Base-by-base conservation (phyloP, 1,140 invertebrate genomes). In the Drosophila serrata region DNA sequence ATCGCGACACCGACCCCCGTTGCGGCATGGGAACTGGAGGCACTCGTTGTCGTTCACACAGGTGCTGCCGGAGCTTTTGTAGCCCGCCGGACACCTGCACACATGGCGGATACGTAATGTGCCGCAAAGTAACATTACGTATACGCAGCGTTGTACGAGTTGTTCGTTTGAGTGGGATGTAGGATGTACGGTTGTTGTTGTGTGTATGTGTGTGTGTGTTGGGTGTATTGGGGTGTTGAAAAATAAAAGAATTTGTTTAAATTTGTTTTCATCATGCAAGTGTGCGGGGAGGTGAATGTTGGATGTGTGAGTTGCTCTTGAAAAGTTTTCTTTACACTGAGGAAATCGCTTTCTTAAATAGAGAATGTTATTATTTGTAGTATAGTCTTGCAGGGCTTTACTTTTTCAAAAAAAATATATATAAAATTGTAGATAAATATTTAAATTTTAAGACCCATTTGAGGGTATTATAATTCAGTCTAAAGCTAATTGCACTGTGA, bases 41-140 rank as follows among this genome's bases (percentile, higher is more conserved):
- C 96, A 97, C 93, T 97, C 96, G 93, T 97, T 95, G 85, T 96
- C 95, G 93, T 97, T 96, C 78, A 95, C 93, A 91, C 96, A 97
- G 73, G 94, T 94, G 67, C 93, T 93, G 69, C 95, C 95, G 42
- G 93, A 93, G 61, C 94, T 94, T 81, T 94, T 94, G 79, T 95
- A 95, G 57, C 96, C 96, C 73, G 94, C 94, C 24, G 95, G 96
- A 94, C 96, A 97, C 93, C 96, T 97, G 64, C 48, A 58, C 53
- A 51, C 51, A 56, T 24, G 59, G 60, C 70, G 60, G 29, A 45
- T 37, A 55, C 51, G 51, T 55, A 55, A 55, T 55, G n/a, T n/a
- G 40, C 39, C 64, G 15, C 51, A 42, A 49, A 39, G 65, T 75
- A 60, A 67, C 73, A 62, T 78, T 63, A 67, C 73, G 68, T 78